Conservation (phyloP, 2,888 invertebrate genomes). For the Ligdia adustata region DNA sequence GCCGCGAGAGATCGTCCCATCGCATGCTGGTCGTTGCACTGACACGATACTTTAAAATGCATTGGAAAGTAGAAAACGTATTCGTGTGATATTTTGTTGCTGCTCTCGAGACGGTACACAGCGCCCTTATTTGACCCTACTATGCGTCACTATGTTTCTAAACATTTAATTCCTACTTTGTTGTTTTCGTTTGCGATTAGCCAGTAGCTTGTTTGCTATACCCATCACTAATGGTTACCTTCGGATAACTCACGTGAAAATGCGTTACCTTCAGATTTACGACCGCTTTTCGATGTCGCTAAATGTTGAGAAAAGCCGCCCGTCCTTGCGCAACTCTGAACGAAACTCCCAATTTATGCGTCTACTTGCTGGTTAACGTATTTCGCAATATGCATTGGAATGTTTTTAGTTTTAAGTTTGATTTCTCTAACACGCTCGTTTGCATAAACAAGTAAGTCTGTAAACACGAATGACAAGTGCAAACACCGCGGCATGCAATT, state of each 20-base stretch:
- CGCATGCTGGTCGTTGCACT: conserved; percentile 81
- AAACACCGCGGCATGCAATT: conserved; percentile 29
- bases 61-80: conserved; percentile 80
- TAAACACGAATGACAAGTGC: conserved; percentile 24
- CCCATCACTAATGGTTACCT: conserved; percentile 70
- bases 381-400: conserved; percentile 53
- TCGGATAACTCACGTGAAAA: conserved; percentile 42
- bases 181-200: conserved; percentile 43
- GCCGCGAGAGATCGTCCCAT: conserved; percentile 79
- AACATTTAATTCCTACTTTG: conserved; percentile 40
- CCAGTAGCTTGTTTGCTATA: conserved; percentile 46
- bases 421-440: conserved; percentile 15
- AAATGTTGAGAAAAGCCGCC: conserved; percentile 66
- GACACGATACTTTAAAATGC: conserved; percentile 79
- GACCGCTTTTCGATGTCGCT: conserved; percentile 61
- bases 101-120: conserved; percentile 17
- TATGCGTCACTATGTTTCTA: conserved; percentile 21
- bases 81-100: conserved; percentile 60
- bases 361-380: conserved; percentile 46
- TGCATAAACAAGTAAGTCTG: conserved; percentile 11
- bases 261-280: conserved; percentile 62
- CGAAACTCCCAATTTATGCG: conserved; percentile 54
- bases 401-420: conserved; percentile 16
- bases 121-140: conserved; percentile 3
- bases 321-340: conserved; percentile 58